Conservation (phyloP, 2,888 invertebrate genomes). For the Thymelicus sylvestris region DNA sequence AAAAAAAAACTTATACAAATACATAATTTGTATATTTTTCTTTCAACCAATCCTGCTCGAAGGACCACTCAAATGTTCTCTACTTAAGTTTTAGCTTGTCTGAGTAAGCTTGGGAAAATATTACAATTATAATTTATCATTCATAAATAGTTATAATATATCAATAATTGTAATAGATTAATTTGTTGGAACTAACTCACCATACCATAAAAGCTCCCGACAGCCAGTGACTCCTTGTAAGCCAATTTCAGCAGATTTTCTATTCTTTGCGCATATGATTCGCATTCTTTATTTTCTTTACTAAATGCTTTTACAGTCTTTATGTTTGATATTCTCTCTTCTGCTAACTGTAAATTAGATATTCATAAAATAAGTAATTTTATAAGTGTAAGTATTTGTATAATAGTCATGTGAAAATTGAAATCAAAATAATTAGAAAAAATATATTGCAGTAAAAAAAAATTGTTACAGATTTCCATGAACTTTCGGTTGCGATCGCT, state of each 20-base stretch:
- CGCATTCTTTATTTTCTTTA: conserved; percentile 91
- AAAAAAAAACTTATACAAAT: no score
- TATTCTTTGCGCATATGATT: conserved; percentile 87
- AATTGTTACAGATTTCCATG: no score
- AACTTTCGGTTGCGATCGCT: no score
- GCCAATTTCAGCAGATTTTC: conserved; percentile 90
- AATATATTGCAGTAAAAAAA: no score
- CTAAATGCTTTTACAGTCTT: conserved; percentile 97
- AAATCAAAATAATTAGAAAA: no score
- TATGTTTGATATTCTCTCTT: conserved; percentile 96
- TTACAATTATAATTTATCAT: no score
- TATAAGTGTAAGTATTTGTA: no score
- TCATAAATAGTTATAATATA: background rate
- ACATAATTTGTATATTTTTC: no score
- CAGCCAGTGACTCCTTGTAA: conserved; percentile 94
- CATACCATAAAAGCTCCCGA: conserved; percentile 96
- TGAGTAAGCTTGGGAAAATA: conserved; percentile 14
- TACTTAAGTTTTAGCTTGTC: no score
- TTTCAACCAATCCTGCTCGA: background rate
- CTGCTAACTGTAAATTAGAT: conserved; percentile 87
- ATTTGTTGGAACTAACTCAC: conserved; percentile 70
- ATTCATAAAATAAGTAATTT: background rate
- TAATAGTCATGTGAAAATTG: no score
- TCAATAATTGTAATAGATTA: conserved; percentile 14
- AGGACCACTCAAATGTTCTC: background rate